Percentiles rank a stretch among this genome's conserved stretches.
These are phyloP conservation scores for Pomatostomus ruficeps DNA, from an alignment of 2,113 vertebrate species.

Conservation along the genomic window DNA sequence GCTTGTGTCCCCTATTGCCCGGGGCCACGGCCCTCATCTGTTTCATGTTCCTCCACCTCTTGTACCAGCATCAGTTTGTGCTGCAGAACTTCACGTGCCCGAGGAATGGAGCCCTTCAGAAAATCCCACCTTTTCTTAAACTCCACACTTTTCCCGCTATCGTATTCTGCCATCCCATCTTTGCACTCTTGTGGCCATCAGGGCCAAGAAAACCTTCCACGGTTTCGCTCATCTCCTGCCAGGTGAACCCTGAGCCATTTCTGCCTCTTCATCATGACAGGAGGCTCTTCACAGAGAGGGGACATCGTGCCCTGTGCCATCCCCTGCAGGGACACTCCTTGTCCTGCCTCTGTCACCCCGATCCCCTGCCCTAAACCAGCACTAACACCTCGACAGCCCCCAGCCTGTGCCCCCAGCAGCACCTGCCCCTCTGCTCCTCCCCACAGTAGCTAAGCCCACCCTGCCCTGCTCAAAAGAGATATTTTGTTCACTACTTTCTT, in stretches of 20 bases:
- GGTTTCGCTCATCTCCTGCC: neutral
- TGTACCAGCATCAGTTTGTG: neutral
- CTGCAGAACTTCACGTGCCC: neutral
- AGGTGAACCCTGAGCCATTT: neutral
- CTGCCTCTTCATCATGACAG: neutral
- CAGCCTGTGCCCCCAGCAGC: neutral
- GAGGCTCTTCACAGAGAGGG: neutral
- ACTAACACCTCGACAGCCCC: neutral
- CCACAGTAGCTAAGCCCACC: slow-evolving; percentile 7
- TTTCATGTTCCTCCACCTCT: neutral
- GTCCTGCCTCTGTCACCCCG: neutral
- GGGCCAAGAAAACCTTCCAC: neutral
- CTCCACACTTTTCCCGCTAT: neutral
- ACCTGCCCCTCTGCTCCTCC: neutral
- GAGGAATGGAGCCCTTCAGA: neutral
- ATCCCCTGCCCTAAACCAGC: neutral
- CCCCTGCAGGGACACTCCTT: neutral
- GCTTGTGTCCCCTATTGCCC: neutral
- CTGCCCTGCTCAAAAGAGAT: neutral
- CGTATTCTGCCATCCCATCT: neutral
- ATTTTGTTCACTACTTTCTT: slow-evolving; percentile 64
- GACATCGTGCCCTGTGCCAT: rapidly evolving
- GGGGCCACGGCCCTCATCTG: neutral
- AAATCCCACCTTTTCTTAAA: neutral
- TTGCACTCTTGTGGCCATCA: neutral